These are phyloP conservation scores for Crambe crambe DNA, from an alignment of 37 sponge, comb jelly and placozoan genomes.

Conservation along the genomic window DNA sequence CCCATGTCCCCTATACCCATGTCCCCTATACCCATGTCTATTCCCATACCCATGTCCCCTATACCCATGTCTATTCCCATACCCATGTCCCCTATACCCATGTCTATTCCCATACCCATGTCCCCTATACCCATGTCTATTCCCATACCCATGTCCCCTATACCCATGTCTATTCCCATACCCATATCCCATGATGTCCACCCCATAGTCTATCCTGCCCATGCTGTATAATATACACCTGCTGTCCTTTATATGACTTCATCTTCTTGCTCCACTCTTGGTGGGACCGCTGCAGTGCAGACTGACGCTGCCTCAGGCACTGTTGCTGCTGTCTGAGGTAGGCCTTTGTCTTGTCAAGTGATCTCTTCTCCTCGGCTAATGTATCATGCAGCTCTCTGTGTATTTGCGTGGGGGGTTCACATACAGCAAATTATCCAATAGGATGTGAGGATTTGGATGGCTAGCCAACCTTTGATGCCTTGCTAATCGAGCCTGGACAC, in stretches of 20 bases:
- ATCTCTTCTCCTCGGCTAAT: conserved; percentile 2
- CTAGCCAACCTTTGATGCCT: conserved; percentile 7
- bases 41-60: too few species aligned
- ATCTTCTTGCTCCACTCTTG: background rate
- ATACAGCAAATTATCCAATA: too few species aligned
- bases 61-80: background rate
- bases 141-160: background rate
- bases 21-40: too few species aligned
- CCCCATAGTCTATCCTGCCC: background rate
- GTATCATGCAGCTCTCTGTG: conserved; percentile 13
- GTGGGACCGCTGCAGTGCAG: conserved; percentile 20
- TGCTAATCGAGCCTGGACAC: background rate
- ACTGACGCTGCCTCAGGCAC: conserved; percentile 9
- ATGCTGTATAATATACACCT: background rate
- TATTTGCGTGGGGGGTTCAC: too few species aligned
- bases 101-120: background rate
- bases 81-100: background rate
- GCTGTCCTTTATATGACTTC: background rate
- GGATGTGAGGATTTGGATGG: too few species aligned
- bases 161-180: background rate
- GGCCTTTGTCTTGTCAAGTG: conserved; percentile 15
- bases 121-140: background rate
- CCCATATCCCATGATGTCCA: background rate
- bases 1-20: too few species aligned
- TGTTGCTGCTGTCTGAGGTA: conserved; percentile 28